A percentile compares a stretch with the other conserved stretches of the same genome.
Conservation (phyloP, 2,797 vertebrate genomes). For the Neomorphus geoffroyi region DNA sequence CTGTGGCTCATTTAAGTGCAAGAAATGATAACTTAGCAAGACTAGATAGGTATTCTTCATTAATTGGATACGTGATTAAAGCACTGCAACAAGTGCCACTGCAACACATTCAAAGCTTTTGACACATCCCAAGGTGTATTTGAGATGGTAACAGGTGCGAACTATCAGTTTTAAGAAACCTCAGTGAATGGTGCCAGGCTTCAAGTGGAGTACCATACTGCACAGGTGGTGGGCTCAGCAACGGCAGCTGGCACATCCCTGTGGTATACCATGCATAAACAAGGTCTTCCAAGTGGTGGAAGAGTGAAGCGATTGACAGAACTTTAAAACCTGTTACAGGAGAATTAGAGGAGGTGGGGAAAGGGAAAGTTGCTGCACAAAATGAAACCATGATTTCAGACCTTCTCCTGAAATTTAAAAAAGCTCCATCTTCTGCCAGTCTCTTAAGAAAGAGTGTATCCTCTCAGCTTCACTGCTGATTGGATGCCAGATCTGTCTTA, state of each 20-base stretch:
- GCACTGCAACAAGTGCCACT: background rate
- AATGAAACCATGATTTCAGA: background rate
- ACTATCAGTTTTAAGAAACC: background rate
- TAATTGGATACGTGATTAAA: background rate
- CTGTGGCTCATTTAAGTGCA: background rate
- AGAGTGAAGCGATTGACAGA: background rate
- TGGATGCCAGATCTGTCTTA: background rate
- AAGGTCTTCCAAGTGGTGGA: background rate
- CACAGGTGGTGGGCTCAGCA: constrained; percentile 9
- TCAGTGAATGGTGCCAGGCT: background rate
- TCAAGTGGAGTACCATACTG: background rate
- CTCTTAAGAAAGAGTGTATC: background rate
- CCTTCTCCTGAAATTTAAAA: background rate
- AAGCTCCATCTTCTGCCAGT: background rate
- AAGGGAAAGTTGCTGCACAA: background rate
- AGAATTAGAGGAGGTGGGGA: background rate
- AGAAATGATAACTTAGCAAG: background rate
- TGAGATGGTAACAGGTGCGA: background rate
- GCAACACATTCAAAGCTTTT: background rate
- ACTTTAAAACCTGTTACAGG: background rate
- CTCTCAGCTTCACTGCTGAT: background rate
- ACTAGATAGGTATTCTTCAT: background rate
- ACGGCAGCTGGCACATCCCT: background rate
- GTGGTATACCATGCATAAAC: background rate
- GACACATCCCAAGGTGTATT: background rate